These are phyloP conservation scores for Lasioglossum calceatum DNA, from an alignment of 2,888 invertebrate genomes.

Conservation along the genomic window DNA sequence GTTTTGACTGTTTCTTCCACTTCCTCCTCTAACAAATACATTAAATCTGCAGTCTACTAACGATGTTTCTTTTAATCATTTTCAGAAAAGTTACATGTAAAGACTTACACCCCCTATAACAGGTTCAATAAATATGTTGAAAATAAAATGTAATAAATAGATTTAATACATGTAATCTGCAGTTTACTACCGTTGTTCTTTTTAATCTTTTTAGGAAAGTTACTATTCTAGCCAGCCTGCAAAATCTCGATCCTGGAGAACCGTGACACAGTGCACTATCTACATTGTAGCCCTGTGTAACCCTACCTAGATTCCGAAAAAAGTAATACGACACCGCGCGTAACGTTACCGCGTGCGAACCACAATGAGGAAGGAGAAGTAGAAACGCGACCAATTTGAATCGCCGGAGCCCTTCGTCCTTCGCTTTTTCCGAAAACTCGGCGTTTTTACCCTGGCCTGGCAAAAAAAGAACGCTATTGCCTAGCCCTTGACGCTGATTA, in stretches of 20 bases:
- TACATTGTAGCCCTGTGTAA: slow-evolving; percentile 68
- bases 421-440: slow-evolving; percentile 65
- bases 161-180: too few relatives aligned
- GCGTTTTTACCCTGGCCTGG: slow-evolving; percentile 64
- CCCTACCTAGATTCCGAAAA: slow-evolving; percentile 68
- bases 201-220: too few relatives aligned
- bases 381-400: slow-evolving; percentile 78
- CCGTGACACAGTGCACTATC: neutral
- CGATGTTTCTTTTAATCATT: too few relatives aligned
- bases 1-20: too few relatives aligned
- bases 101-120: too few relatives aligned
- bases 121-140: too few relatives aligned
- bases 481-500: slow-evolving; percentile 75
- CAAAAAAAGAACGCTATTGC: slow-evolving; percentile 19
- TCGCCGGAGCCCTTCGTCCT: slow-evolving; percentile 71
- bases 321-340: slow-evolving; percentile 76
- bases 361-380: slow-evolving; percentile 73
- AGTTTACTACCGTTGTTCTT: too few relatives aligned
- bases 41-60: too few relatives aligned
- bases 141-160: too few relatives aligned
- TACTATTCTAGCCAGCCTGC: too few relatives aligned
- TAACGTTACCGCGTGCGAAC: slow-evolving; percentile 77
- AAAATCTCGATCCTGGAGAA: neutral
- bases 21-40: too few relatives aligned
- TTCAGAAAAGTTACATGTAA: too few relatives aligned